phyloP scores from a whole-genome alignment of 1,140 invertebrate genomes.

The Macrosteles quadrilineatus region DNA sequence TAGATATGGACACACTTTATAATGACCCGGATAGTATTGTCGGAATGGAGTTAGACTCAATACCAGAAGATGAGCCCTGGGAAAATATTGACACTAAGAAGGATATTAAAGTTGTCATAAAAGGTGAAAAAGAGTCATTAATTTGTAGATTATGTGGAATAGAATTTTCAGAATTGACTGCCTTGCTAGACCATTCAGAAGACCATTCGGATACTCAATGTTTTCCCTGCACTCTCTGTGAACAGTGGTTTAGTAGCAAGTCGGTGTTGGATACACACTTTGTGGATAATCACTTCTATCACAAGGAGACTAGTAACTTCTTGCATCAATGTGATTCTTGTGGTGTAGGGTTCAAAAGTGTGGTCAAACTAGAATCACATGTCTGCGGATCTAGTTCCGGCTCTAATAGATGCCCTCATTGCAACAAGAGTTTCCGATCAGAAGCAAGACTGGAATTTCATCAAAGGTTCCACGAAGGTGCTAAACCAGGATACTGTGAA shows the following conservation, averaged over 20 bases:
- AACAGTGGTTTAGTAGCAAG: conserved; percentile 28
- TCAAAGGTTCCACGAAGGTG: conserved; percentile 34
- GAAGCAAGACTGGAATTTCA: conserved; percentile 33
- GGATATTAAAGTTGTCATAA: conserved; percentile 6
- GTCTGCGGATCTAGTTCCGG: conserved; percentile 8
- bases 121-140: conserved; percentile 17
- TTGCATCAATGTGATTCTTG: conserved; percentile 35
- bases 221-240: conserved; percentile 35
- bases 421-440: conserved; percentile 37
- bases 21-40: conserved; percentile 30
- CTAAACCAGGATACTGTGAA: conserved; percentile 35
- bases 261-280: conserved; percentile 34
- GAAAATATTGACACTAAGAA: neutral
- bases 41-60: conserved; percentile 30
- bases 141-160: conserved; percentile 31
- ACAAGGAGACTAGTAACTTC: neutral
- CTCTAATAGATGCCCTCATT: conserved; percentile 33
- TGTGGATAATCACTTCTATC: conserved; percentile 21
- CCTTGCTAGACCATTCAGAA: conserved; percentile 33
- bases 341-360: conserved; percentile 30
- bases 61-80: conserved; percentile 32
- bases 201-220: conserved; percentile 31
- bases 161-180: conserved; percentile 28
- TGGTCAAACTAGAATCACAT: conserved; percentile 19
- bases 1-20: conserved; percentile 32